Evolutionary conservation across 2,888 invertebrate species (phyloP).

Genomic region (Blastobasis adustella): DNA sequence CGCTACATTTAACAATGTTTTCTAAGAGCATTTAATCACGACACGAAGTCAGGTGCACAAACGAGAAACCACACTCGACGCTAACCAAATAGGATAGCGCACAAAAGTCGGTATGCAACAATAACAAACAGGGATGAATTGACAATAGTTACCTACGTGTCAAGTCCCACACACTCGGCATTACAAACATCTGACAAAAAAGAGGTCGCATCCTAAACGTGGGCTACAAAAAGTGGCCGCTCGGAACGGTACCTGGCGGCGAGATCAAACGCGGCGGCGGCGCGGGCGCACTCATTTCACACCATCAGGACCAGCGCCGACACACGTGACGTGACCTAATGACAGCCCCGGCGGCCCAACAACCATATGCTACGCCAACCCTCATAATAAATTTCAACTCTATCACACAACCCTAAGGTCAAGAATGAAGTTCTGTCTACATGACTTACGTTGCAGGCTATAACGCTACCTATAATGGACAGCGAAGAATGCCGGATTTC

Average conservation of each 20-base stretch:
- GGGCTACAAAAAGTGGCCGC: constrained; percentile 55
- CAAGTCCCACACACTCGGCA: constrained; percentile 72
- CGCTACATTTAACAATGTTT: constrained; percentile 22
- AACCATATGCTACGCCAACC: constrained; percentile 17
- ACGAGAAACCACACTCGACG: background rate
- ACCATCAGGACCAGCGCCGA: constrained; percentile 49
- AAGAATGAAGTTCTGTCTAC: too few relatives aligned
- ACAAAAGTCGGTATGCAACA: constrained; percentile 42
- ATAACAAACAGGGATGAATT: constrained; percentile 61
- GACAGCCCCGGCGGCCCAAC: constrained; percentile 35
- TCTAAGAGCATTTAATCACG: constrained; percentile 34
- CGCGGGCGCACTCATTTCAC: constrained; percentile 52
- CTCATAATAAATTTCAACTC: constrained; percentile 20
- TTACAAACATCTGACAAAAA: constrained; percentile 69
- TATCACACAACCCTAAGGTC: constrained; percentile 11
- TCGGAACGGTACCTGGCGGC: constrained; percentile 63
- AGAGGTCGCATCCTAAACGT: constrained; percentile 65
- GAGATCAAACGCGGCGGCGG: constrained; percentile 54
- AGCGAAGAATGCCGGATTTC: constrained; percentile 34
- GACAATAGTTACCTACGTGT: constrained; percentile 71
- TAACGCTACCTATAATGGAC: constrained; percentile 22
- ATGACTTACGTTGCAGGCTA: too few relatives aligned
- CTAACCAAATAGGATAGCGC: too few relatives aligned
- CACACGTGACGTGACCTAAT: constrained; percentile 59
- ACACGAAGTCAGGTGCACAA: constrained; percentile 3